Percentiles rank a stretch among this genome's conserved stretches.
Conservation (phyloP, 2,888 invertebrate genomes). For the Lasius platythorax region DNA sequence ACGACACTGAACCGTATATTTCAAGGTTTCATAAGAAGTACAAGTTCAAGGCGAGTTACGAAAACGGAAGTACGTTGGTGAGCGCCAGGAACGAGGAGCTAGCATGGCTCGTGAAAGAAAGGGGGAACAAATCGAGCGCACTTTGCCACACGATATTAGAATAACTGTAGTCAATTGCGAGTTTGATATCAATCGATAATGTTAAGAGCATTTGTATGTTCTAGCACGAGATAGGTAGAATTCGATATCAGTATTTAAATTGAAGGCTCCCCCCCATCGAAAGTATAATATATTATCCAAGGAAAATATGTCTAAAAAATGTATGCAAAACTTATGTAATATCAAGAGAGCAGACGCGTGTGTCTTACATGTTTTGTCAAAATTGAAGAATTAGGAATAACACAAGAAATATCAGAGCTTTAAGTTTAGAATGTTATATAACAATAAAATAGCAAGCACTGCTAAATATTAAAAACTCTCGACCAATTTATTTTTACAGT, state of each 20-base stretch:
- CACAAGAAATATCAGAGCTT: not conserved
- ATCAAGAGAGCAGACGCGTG: not conserved
- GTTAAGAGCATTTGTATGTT: not conserved
- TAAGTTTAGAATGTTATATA: not conserved
- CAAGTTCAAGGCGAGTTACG: constrained; percentile 70
- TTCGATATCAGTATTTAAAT: constrained; percentile 17
- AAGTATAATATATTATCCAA: not conserved
- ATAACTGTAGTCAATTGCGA: constrained; percentile 1
- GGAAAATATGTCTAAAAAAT: not conserved
- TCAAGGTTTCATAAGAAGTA: constrained; percentile 55
- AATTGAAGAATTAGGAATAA: not conserved
- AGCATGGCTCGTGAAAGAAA: not conserved
- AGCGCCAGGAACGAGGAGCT: constrained; percentile 5
- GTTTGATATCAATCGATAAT: constrained; percentile 10
- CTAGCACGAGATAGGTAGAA: not conserved
- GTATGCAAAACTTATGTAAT: not conserved
- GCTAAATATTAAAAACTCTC: not conserved
- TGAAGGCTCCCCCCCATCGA: not conserved
- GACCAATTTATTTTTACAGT: not conserved
- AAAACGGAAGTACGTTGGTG: constrained; percentile 67
- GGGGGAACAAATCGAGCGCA: constrained; percentile 13
- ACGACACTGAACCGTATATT: constrained; percentile 21
- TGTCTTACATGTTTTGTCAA: not conserved
- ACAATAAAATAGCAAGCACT: not conserved
- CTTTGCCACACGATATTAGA: constrained; percentile 18